Evolutionary conservation across 2,888 invertebrate species (phyloP).

Genomic region (Tyria jacobaeae): DNA sequence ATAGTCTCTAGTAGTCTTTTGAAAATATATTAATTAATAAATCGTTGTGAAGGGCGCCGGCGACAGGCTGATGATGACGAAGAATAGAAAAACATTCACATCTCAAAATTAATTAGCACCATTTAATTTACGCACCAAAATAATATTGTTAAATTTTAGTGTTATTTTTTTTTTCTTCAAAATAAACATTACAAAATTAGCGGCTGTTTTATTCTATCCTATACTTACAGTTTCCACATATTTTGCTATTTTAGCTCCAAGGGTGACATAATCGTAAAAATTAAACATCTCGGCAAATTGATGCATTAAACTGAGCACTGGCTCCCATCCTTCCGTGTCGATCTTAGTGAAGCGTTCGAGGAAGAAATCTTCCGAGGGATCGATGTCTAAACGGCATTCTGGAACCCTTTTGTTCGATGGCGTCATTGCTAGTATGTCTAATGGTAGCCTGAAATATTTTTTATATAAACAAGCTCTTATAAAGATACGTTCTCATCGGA

Average conservation of each 20-base stretch:
- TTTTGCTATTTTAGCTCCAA: constrained; percentile 74
- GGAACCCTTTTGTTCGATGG: constrained; percentile 66
- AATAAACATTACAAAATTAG: background rate
- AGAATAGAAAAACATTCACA: too few species aligned
- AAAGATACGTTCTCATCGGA: too few species aligned
- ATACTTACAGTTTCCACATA: constrained; percentile 74
- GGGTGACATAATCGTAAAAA: constrained; percentile 61
- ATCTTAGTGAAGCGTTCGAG: constrained; percentile 61
- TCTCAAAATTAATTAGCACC: too few species aligned
- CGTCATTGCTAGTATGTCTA: constrained; percentile 57
- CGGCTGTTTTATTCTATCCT: background rate
- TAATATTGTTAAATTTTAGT: too few species aligned
- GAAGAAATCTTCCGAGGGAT: constrained; percentile 67
- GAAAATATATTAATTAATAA: too few species aligned
- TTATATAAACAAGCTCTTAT: too few species aligned
- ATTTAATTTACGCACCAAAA: too few species aligned
- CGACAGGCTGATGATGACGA: too few species aligned
- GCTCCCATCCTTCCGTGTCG: constrained; percentile 67
- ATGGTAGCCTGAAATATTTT: constrained; percentile 64
- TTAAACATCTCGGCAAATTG: constrained; percentile 71
- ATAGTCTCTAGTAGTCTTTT: too few species aligned
- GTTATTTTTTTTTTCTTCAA: background rate
- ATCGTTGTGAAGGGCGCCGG: too few species aligned
- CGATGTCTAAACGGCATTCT: constrained; percentile 61
- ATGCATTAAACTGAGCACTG: constrained; percentile 67